These are phyloP conservation scores for Tetramorium parvispinum DNA, from an alignment of 1,140 invertebrate species.

Conservation along the genomic window DNA sequence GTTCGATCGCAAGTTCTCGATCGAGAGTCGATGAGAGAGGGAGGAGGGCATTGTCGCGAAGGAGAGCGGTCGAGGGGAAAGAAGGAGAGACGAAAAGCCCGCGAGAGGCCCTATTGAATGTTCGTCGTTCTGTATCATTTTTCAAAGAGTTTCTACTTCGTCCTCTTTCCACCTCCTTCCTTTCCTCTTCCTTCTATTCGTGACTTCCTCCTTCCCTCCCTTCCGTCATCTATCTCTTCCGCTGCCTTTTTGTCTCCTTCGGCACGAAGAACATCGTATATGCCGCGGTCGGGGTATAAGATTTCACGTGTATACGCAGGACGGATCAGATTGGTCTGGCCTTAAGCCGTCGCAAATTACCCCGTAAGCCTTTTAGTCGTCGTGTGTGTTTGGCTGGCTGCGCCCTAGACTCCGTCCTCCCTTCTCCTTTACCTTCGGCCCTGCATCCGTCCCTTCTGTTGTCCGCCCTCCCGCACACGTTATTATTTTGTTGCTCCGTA, in stretches of 20 bases:
- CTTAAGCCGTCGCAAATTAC: slow-evolving; percentile 84
- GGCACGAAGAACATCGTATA: slow-evolving; percentile 67
- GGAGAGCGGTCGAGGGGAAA: neutral
- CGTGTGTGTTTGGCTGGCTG: slow-evolving; percentile 78
- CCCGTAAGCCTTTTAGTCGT: slow-evolving; percentile 83
- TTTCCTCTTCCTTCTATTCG: slow-evolving; percentile 21
- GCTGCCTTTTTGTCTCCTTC: slow-evolving; percentile 62
- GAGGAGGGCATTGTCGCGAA: neutral
- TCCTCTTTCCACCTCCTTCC: slow-evolving; percentile 40
- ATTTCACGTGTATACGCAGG: slow-evolving; percentile 80
- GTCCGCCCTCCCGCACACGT: slow-evolving; percentile 57
- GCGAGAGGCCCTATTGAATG: slow-evolving; percentile 61
- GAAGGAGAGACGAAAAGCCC: slow-evolving; percentile 50
- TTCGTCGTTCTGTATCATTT: slow-evolving; percentile 80
- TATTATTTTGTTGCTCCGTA: slow-evolving; percentile 80
- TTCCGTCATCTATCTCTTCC: slow-evolving; percentile 52
- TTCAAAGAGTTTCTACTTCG: slow-evolving; percentile 77
- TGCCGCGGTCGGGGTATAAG: slow-evolving; percentile 76
- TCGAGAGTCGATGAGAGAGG: slow-evolving; percentile 31
- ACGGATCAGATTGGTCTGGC: slow-evolving; percentile 81
- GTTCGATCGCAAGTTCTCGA: slow-evolving; percentile 70
- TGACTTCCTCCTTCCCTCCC: slow-evolving; percentile 66
- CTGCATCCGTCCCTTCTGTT: slow-evolving; percentile 42
- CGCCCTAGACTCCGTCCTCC: slow-evolving; percentile 68
- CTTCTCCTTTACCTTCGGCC: slow-evolving; percentile 12